phyloP scores from a whole-genome alignment of 2,888 invertebrate species.

The Subacronicta megacephala region DNA sequence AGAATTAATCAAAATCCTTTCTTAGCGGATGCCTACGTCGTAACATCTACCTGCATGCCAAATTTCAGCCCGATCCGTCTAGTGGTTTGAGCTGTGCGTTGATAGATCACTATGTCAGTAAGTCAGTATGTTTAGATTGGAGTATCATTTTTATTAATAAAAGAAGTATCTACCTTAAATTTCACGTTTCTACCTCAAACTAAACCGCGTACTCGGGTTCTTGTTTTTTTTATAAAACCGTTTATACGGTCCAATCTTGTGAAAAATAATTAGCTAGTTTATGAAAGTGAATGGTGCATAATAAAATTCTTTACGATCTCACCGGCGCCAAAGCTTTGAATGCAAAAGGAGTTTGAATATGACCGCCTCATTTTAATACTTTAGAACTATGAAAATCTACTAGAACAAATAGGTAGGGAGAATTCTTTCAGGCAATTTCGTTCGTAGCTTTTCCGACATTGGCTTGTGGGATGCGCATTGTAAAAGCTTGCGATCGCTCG shows the following conservation, averaged over 20 bases:
- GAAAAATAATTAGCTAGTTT: constrained; percentile 10
- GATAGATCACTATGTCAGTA: too few relatives aligned
- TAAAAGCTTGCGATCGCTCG: constrained; percentile 18
- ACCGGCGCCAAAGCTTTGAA: constrained; percentile 8
- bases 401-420: constrained; percentile 19
- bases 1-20: too few relatives aligned
- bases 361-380: constrained; percentile 24
- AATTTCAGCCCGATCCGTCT: too few relatives aligned
- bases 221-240: background rate
- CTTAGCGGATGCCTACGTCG: too few relatives aligned
- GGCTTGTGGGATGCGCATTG: constrained; percentile 17
- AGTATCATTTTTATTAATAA: background rate
- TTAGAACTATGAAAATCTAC: constrained; percentile 22
- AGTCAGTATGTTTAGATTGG: too few relatives aligned
- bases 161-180: background rate
- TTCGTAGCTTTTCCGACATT: constrained; percentile 29
- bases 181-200: too few relatives aligned
- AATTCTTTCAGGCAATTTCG: constrained; percentile 26
- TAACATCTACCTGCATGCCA: too few relatives aligned
- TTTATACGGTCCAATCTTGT: background rate
- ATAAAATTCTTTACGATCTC: constrained; percentile 31
- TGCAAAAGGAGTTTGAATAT: constrained; percentile 34
- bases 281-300: constrained; percentile 22
- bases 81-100: too few relatives aligned
- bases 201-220: too few relatives aligned